Evolutionary conservation across 2,797 vertebrate genomes (phyloP), one percentile per base, ranked within the genome.

Genomic region (Bufotes viridis): DNA sequence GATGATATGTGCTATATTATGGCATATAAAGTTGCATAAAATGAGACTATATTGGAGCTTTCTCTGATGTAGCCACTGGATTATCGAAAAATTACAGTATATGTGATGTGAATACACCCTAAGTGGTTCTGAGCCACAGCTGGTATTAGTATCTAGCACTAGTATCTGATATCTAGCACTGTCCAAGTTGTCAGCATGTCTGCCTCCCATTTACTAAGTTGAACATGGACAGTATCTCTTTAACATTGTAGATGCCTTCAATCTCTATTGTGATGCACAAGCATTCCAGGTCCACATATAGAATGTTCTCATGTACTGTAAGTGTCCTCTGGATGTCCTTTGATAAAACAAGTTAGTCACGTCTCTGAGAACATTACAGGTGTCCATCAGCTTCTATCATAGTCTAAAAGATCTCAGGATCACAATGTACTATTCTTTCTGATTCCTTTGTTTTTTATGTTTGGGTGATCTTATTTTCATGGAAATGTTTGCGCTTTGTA

Each of bases 391-490:
- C 26, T 20, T 57, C 67, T 24, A 5, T 60, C 17, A 84, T 24
- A 26, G 81, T 26, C 49, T 26, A 24, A 70, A 70, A 84, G 82
- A 60, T 84, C 26, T 57, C 26, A 60, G 69, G 69, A 72, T 60
- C 12, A 0, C 24, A 74, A 74, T 84, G 69, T 57, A 74, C 82
- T 60, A 42, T 74, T 69, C 18, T 78, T 53, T 15, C 22, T 8
- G 51, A 14, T 55, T 17, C 26, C 49, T 24, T 24, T 7, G 20
- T 58, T 51, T 58, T 72, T 74, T 84, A 55, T 58, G 53, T 34
- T 65, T 84, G 82, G 55, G 53, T 74, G 69, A 74, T 74, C 53
- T 55, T 58, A 58, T 83, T 83, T 72, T 55, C 53, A 60, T 74
- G 82, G 55, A 82, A 82, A 82, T 82, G 65, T 34, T 51, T 82